phyloP scores from a whole-genome alignment of 1,140 invertebrate species.

The Pinna nobilis region DNA sequence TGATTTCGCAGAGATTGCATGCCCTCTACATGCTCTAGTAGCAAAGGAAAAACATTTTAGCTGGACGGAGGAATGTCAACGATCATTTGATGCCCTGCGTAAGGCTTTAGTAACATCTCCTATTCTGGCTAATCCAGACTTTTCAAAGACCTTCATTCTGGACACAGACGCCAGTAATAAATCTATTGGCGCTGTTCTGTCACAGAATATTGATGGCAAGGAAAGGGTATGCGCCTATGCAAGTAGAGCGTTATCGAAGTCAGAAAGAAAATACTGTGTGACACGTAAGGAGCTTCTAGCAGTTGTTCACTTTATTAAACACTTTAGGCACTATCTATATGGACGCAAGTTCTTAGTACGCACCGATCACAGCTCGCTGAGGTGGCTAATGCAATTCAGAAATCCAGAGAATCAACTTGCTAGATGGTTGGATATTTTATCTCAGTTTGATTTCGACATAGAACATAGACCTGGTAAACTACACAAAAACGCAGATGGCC shows the following conservation, averaged over 20 bases:
- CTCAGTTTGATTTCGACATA: constrained; percentile 52
- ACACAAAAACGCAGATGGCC: constrained; percentile 53
- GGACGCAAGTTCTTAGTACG: neutral
- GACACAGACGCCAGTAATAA: constrained; percentile 54
- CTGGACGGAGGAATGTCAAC: constrained; percentile 41
- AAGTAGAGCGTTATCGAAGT: constrained; percentile 10
- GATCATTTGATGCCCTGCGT: constrained; percentile 50
- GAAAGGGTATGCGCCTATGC: constrained; percentile 48
- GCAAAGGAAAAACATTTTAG: constrained; percentile 39
- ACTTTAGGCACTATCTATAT: constrained; percentile 5
- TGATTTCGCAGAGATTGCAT: too few relatives aligned
- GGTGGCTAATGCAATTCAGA: constrained; percentile 12
- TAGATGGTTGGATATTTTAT: constrained; percentile 52
- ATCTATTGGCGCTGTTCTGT: constrained; percentile 57
- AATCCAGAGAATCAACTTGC: constrained; percentile 12
- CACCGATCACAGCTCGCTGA: constrained; percentile 1
- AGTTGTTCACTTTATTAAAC: constrained; percentile 8
- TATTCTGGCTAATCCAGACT: constrained; percentile 19
- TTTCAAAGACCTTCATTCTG: constrained; percentile 34
- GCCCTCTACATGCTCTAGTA: too few relatives aligned
- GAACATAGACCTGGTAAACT: constrained; percentile 43
- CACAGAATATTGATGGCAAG: constrained; percentile 51
- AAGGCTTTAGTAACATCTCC: neutral
- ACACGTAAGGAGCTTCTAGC: constrained; percentile 17
- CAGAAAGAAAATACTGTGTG: constrained; percentile 18